Evolutionary conservation across 2,113 vertebrate species (phyloP).

Genomic region (Choloepus hoffmanni): DNA sequence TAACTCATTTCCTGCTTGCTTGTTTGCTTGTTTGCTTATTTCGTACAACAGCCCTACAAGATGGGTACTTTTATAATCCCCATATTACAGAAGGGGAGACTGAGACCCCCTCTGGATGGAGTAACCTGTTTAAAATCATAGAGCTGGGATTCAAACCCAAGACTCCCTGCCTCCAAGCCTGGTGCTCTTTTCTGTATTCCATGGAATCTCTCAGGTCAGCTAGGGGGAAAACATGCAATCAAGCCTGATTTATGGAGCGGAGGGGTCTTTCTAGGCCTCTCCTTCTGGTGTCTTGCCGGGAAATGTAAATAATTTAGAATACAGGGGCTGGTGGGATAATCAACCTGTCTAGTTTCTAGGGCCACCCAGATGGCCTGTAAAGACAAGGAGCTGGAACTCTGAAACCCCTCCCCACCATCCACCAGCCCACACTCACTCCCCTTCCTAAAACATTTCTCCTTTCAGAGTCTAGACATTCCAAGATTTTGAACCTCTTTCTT

Average conservation of each 20-base stretch:
- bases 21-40: no score
- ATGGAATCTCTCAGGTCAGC: background rate
- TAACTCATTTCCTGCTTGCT: background rate
- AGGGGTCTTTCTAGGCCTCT: background rate
- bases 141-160: background rate
- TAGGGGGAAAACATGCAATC: no score
- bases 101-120: background rate
- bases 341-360: background rate
- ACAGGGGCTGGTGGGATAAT: background rate
- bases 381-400: background rate
- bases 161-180: no score
- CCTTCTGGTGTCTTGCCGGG: background rate
- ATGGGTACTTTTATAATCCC: background rate
- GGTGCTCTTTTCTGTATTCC: background rate
- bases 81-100: background rate
- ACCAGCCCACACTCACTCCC: fast-evolving
- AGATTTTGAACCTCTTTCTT: background rate
- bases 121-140: background rate
- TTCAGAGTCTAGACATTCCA: fast-evolving
- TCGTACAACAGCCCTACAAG: background rate
- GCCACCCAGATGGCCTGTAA: slow-evolving; percentile 30
- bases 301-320: slow-evolving; percentile 37
- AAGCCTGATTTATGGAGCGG: background rate
- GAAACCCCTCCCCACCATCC: fast-evolving
- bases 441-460: fast-evolving